Conservation (phyloP, 2,113 vertebrate species). For the Seriola rivoliana region DNA sequence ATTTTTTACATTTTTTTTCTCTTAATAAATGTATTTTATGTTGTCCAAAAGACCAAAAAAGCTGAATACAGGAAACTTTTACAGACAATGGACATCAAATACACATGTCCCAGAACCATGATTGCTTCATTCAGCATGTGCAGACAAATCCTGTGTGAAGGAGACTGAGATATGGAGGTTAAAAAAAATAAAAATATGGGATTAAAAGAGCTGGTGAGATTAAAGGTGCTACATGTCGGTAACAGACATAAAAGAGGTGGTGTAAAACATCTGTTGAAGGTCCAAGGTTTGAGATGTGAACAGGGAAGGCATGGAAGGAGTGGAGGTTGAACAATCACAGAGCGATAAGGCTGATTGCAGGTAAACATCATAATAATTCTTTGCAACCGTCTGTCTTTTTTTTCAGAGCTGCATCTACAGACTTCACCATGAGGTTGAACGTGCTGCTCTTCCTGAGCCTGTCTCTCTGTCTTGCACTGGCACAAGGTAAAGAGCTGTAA, state of each 20-base stretch:
- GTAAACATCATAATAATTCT: background rate
- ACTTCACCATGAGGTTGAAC: conserved; percentile 74
- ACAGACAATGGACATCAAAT: background rate
- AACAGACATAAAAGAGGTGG: background rate
- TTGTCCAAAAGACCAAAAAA: background rate
- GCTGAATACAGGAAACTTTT: too few relatives aligned
- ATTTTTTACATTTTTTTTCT: background rate
- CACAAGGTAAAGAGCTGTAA: conserved; percentile 75
- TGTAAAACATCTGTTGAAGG: conserved; percentile 38
- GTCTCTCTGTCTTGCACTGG: conserved; percentile 64
- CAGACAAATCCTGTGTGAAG: background rate
- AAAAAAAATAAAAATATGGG: background rate
- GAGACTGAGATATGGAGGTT: background rate
- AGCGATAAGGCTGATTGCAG: conserved; percentile 48
- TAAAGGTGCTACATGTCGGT: background rate
- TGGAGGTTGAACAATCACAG: background rate
- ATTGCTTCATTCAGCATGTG: background rate
- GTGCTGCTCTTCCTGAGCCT: conserved; percentile 61
- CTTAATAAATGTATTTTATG: too few relatives aligned
- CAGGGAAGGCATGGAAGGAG: background rate
- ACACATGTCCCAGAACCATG: background rate
- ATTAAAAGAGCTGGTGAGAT: background rate
- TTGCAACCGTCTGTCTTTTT: background rate
- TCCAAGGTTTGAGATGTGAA: conserved; percentile 37
- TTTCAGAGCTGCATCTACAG: conserved; percentile 33